phyloP scores from a whole-genome alignment of 2,797 vertebrate genomes.

The Anguilla pacifica region DNA sequence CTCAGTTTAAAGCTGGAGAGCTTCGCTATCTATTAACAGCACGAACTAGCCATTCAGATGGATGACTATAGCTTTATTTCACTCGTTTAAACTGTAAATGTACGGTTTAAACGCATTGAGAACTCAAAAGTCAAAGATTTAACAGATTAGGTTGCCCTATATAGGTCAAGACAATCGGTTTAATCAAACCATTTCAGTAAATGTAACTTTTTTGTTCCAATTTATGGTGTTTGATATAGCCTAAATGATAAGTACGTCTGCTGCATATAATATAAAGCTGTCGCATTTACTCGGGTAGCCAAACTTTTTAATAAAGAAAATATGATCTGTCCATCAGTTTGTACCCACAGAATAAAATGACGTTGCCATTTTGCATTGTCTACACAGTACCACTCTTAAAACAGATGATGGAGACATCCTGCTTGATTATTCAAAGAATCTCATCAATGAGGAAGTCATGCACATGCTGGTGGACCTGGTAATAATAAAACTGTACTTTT shows the following conservation, averaged over 20 bases:
- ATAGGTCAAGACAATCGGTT: too few species aligned
- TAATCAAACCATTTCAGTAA: neutral
- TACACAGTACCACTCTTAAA: slow-evolving; percentile 39
- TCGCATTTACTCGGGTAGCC: neutral
- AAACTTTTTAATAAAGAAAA: neutral
- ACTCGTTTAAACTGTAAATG: neutral
- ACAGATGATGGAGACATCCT: slow-evolving; percentile 84
- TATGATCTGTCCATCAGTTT: neutral
- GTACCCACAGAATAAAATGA: neutral
- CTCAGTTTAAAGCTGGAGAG: neutral
- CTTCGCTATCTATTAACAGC: neutral
- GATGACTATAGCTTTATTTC: neutral
- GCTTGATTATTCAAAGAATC: slow-evolving; percentile 91
- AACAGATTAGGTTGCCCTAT: too few species aligned
- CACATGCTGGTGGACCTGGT: slow-evolving; percentile 84
- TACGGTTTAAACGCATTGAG: neutral
- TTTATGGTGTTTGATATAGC: neutral
- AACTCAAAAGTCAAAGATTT: too few species aligned
- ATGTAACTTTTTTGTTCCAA: neutral
- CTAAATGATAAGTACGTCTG: neutral
- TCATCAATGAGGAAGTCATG: slow-evolving; percentile 83
- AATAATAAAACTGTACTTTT: slow-evolving; percentile 45
- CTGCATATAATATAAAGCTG: neutral
- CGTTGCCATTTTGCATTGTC: neutral
- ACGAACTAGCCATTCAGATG: neutral